Base-by-base conservation (phyloP, 2,888 invertebrate genomes). In the Hybos culiciformis region DNA sequence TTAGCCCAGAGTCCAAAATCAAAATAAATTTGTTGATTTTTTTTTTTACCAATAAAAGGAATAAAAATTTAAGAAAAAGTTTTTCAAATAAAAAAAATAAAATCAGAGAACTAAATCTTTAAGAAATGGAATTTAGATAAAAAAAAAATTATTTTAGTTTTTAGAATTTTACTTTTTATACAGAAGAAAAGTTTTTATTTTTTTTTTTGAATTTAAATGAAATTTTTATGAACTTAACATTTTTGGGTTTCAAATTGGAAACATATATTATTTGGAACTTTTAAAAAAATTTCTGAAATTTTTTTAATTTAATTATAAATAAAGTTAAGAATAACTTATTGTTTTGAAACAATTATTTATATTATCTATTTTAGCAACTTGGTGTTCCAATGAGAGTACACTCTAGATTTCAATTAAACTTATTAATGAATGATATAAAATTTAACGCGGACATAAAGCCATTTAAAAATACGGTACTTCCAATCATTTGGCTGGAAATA, bases 401-500 rank as follows among this genome's bases (percentile, higher is more conserved):
- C 12, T 72, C 80, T 14, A 75, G 77, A 45, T 68, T 84, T 31
- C 86, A 86, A 61, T 74, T 82, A 18, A 86, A 86, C 59, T 62
- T 85, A 5, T 72, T 80, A 1, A 75, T 84, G 51, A 68, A 76
- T 15, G 68, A 71, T 33, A 75, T 77, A 0, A 59, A 62, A 17
- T 80, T 74, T 33, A 82, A 80, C 55, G 63, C 70, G 0, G 69
- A 73, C 51, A 74, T 78, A 23, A 61, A 57, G 17, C 72, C 71
- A 0, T 74, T 84, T 50, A 78, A 79, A 48, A 70, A 76, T 44
- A 67, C 77, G 45, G 72, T 75, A 1, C 39, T 86, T 37, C 86
- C 86, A 0, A 57, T 86, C 12, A 68, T 83, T 42, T 84, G 85
- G 83, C 58, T 78, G 1, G 78, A 83, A 54, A 58, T 84, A 61